Conservation (phyloP, 1,140 invertebrate species). For the Calephelis virginiensis region DNA sequence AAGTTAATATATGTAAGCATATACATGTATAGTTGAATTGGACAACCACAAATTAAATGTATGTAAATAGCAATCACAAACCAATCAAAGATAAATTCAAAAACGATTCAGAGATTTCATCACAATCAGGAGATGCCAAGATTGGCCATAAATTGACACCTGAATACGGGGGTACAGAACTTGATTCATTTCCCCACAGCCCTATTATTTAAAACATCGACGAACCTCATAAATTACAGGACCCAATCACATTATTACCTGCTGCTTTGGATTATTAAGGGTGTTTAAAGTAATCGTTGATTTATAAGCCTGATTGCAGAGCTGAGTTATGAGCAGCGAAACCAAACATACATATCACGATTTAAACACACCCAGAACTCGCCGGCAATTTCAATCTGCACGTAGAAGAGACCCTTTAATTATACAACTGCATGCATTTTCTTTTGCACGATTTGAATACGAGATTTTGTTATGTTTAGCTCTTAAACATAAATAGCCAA, state of each 20-base stretch:
- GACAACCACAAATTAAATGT: constrained; percentile 8
- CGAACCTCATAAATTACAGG: constrained; percentile 19
- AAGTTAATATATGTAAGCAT: too few species aligned
- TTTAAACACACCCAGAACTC: constrained; percentile 18
- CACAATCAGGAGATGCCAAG: constrained; percentile 1
- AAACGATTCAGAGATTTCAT: constrained; percentile 5
- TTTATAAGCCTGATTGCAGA: constrained; percentile 21
- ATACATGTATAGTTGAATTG: neutral
- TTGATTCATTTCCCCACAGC: constrained; percentile 10
- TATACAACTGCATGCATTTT: constrained; percentile 19
- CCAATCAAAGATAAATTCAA: constrained; percentile 7
- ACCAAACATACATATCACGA: constrained; percentile 21
- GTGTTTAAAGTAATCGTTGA: constrained; percentile 24
- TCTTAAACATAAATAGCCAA: neutral
- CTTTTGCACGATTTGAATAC: constrained; percentile 9
- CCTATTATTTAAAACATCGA: constrained; percentile 21
- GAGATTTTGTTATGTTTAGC: neutral
- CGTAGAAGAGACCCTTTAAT: constrained; percentile 18
- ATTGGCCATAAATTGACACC: constrained; percentile 27
- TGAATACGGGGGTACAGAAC: constrained; percentile 13
- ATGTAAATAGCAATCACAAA: constrained; percentile 16
- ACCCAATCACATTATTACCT: constrained; percentile 22
- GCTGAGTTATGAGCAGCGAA: constrained; percentile 25
- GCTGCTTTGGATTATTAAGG: constrained; percentile 24
- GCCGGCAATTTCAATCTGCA: constrained; percentile 21